Evolutionary conservation across 2,113 vertebrate species (phyloP), one percentile per base, ranked within the genome.

Genomic region (Oryzias woworae): DNA sequence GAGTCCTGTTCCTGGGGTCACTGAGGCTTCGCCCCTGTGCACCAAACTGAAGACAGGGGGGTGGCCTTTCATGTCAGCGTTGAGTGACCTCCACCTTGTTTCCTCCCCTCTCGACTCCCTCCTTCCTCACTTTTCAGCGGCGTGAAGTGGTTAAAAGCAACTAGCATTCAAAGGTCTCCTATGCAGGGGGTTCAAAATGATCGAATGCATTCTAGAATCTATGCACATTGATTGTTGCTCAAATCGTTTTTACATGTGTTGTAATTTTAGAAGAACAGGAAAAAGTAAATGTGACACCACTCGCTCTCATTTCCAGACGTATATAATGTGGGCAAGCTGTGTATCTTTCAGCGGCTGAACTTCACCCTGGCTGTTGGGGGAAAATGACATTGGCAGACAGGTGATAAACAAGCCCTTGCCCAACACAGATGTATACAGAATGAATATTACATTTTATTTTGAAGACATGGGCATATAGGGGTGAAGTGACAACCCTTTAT

Each of bases 291-390:
- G 44, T 31, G 58, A 23, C 56, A 69, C 58, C n/a, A 0, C 18
- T 2, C 73, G 69, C 71, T 83, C 77, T 85, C 80, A 87, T 80
- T 68, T 72, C 44, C 66, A 78, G 73, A 77, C 81, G 73, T 62
- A 61, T 54, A 53, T 62, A 66, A 78, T 81, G 83, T 24, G 8
- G 56, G 62, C 69, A 67, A 71, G 61, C 72, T 70, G 60, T 73
- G 73, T 51, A 75, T 69, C 66, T 61, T 62, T 59, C 43, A 52
- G 73, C 82, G 66, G 61, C 23, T 70, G 74, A 71, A 48, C 79
- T 58, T 23, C 44, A 66, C 71, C 70, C 65, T 68, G 65, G n/a
- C 69, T 46, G 71, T 67, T 79, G 62, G 58, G 62, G 66, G 47
- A 28, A 75, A 52, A 64, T 60, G n/a, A 61, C 67, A 44, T 68